Conservation (phyloP, 35 echinoderm and acorn worm species). For the Strongylocentrotus purpuratus region DNA sequence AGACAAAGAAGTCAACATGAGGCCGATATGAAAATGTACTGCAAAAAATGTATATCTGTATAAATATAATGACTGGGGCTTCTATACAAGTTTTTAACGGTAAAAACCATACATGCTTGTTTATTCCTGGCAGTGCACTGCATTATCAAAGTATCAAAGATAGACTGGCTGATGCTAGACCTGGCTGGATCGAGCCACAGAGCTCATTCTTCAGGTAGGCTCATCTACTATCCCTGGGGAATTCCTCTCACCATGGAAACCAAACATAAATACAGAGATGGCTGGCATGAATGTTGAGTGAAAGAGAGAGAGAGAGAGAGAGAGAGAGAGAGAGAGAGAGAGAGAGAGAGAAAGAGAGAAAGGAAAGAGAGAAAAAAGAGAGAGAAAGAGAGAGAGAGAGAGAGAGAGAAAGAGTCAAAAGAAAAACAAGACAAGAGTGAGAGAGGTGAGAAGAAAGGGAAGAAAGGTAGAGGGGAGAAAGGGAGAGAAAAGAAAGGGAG, state of each 20-base stretch:
- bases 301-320: background rate
- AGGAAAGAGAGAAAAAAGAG: background rate
- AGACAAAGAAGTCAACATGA: too few species aligned
- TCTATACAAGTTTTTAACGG: too few species aligned
- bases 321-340: background rate
- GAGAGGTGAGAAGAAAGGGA: background rate
- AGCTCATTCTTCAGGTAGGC: slow-evolving; percentile 21
- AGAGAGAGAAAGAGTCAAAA: too few species aligned
- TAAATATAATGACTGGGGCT: too few species aligned
- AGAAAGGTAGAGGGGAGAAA: background rate
- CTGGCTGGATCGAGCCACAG: background rate
- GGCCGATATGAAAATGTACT: too few species aligned
- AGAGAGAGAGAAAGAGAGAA: background rate
- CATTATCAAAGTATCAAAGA: too few species aligned
- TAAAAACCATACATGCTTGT: too few species aligned
- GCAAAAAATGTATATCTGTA: too few species aligned
- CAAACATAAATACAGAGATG: slow-evolving; percentile 30
- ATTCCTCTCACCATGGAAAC: slow-evolving; percentile 54
- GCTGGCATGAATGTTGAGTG: background rate
- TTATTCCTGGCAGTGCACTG: too few species aligned
- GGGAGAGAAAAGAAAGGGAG: background rate
- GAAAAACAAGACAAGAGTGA: too few species aligned
- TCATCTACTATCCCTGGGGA: background rate
- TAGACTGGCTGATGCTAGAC: background rate
- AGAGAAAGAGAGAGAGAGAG: too few species aligned